phyloP scores from a whole-genome alignment of 2,113 vertebrate species.

The Manacus vitellinus region DNA sequence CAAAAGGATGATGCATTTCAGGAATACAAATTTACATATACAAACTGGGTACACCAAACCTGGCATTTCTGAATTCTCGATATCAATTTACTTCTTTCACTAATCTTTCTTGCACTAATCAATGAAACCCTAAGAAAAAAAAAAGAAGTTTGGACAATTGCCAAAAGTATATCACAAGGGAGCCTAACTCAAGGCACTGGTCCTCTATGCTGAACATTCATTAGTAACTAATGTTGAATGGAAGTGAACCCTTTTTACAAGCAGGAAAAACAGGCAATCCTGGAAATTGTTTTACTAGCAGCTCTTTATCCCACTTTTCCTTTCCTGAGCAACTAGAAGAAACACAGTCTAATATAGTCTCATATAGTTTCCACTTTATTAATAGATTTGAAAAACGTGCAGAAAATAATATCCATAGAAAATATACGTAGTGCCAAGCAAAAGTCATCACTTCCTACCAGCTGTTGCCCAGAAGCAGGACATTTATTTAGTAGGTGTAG shows the following conservation, averaged over 20 bases:
- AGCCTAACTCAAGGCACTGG: background rate
- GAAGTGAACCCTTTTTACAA: conserved; percentile 41
- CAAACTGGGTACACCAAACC: background rate
- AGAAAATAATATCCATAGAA: background rate
- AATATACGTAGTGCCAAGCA: background rate
- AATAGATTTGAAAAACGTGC: background rate
- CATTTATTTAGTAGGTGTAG: background rate
- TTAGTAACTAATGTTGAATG: background rate
- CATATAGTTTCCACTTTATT: background rate
- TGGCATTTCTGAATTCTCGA: background rate
- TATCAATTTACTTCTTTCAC: background rate
- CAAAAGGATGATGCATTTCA: background rate
- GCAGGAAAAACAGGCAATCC: background rate
- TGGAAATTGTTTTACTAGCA: conserved; percentile 45
- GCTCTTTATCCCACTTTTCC: conserved; percentile 23
- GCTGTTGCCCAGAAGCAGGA: background rate
- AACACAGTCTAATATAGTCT: background rate
- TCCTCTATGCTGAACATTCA: background rate
- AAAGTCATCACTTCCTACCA: background rate
- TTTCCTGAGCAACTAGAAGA: background rate
- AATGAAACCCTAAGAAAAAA: background rate
- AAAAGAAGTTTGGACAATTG: background rate
- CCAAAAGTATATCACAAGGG: background rate
- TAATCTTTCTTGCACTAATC: background rate
- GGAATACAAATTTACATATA: background rate